phyloP scores from a whole-genome alignment of 2,113 vertebrate species.

The Gulo gulo region DNA sequence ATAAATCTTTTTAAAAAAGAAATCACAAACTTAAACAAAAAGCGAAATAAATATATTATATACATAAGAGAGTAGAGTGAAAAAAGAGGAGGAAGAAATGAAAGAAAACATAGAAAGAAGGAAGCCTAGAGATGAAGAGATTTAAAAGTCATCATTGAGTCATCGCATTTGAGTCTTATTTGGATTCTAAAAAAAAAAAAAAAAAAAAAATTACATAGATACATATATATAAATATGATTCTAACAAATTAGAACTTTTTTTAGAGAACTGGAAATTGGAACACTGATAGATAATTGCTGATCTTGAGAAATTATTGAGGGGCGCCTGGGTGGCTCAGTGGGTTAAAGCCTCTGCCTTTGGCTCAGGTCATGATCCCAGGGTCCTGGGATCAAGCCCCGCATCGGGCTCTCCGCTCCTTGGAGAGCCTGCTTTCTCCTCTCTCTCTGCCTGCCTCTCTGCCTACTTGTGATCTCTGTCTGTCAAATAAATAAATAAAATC shows the following conservation, averaged over 20 bases:
- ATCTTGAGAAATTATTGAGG: not conserved
- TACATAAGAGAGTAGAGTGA: not conserved
- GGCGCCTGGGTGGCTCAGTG: too few relatives aligned
- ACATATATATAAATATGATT: not conserved
- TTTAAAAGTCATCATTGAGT: not conserved
- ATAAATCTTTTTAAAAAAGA: not conserved
- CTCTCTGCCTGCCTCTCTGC: too few relatives aligned
- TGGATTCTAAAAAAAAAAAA: not conserved
- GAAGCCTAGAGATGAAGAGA: not conserved
- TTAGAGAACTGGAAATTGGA: not conserved
- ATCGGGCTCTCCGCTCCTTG: too few relatives aligned
- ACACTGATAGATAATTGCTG: not conserved
- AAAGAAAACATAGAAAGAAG: not conserved
- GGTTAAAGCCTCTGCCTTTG: too few relatives aligned
- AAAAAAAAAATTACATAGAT: not conserved
- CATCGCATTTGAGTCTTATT: not conserved
- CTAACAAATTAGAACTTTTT: not conserved
- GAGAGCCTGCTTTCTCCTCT: too few relatives aligned
- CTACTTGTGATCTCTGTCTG: too few relatives aligned
- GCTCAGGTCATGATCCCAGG: too few relatives aligned
- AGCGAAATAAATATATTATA: not conserved
- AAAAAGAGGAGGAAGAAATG: not conserved
- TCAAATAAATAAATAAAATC: too few relatives aligned
- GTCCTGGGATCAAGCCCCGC: too few relatives aligned
- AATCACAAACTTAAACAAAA: not conserved